phyloP scores from a whole-genome alignment of 2,113 vertebrate genomes.

The Alectura lathami region DNA sequence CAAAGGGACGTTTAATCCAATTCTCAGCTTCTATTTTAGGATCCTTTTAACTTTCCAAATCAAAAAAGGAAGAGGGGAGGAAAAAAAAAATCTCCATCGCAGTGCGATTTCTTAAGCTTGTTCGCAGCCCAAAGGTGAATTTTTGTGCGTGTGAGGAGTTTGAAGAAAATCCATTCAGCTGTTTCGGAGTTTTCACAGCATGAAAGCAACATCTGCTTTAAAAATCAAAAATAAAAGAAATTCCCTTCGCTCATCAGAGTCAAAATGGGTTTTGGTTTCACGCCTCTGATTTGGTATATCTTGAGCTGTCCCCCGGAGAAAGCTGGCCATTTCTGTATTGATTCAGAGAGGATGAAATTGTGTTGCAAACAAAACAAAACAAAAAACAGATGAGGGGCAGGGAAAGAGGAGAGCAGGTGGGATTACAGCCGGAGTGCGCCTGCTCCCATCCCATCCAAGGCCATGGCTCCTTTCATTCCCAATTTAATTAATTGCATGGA shows the following conservation, averaged over 20 bases:
- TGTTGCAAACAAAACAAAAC: not conserved
- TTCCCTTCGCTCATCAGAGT: constrained; percentile 50
- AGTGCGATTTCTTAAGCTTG: constrained; percentile 49
- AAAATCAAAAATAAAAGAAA: constrained; percentile 51
- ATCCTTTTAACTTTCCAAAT: constrained; percentile 53
- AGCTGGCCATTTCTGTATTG: not conserved
- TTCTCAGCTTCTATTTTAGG: constrained; percentile 52
- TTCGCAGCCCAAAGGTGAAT: constrained; percentile 62
- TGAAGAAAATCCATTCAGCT: constrained; percentile 68
- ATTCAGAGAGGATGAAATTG: not conserved
- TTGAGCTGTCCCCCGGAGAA: constrained; percentile 16
- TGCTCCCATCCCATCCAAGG: not conserved
- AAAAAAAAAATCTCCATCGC: not conserved
- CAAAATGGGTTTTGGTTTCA: constrained; percentile 52
- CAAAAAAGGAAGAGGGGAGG: not conserved
- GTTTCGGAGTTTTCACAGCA: constrained; percentile 61
- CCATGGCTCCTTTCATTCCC: not conserved
- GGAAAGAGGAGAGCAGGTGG: not conserved
- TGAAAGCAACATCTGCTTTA: constrained; percentile 69
- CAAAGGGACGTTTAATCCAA: constrained; percentile 13
- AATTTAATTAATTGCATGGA: not conserved
- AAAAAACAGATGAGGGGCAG: not conserved
- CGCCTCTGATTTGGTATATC: not conserved
- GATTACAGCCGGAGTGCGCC: not conserved
- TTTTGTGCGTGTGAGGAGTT: constrained; percentile 19